Conservation (phyloP, 2,888 invertebrate species). For the Chironomus tentans region DNA sequence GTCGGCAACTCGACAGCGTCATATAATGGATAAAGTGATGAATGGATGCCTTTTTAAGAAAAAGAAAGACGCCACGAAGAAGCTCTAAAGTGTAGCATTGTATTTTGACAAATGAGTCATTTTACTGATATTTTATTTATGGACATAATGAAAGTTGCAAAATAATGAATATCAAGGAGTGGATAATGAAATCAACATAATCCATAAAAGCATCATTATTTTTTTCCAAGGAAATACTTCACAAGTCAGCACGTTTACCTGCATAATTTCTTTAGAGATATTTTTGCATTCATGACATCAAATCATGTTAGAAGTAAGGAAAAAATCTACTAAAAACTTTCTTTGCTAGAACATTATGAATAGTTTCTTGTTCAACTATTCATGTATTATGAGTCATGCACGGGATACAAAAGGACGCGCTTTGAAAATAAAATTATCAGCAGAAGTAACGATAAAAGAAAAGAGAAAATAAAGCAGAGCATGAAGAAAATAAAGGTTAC, state of each 20-base stretch:
- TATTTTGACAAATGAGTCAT: not conserved
- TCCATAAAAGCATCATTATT: not conserved
- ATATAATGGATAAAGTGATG: not conserved
- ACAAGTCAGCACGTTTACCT: not conserved
- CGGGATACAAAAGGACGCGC: not conserved
- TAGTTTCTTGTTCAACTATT: too few relatives aligned
- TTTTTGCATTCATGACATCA: not conserved
- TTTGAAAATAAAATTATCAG: not conserved
- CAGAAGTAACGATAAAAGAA: not conserved
- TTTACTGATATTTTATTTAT: not conserved
- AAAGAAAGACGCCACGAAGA: not conserved
- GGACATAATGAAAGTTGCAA: not conserved
- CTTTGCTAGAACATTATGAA: too few relatives aligned
- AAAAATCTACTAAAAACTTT: not conserved
- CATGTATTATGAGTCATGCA: not conserved
- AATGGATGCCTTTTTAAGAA: not conserved
- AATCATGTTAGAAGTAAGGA: not conserved
- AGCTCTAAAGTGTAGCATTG: not conserved
- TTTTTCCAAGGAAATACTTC: not conserved
- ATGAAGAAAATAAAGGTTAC: not conserved
- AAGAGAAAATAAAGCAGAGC: not conserved
- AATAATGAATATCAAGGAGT: too few relatives aligned
- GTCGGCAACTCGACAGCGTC: not conserved
- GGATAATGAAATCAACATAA: not conserved
- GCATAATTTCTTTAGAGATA: not conserved